Evolutionary conservation across 2,113 vertebrate species (phyloP), one percentile per base, ranked within the genome.

Genomic region (Amblyopsis rosae): DNA sequence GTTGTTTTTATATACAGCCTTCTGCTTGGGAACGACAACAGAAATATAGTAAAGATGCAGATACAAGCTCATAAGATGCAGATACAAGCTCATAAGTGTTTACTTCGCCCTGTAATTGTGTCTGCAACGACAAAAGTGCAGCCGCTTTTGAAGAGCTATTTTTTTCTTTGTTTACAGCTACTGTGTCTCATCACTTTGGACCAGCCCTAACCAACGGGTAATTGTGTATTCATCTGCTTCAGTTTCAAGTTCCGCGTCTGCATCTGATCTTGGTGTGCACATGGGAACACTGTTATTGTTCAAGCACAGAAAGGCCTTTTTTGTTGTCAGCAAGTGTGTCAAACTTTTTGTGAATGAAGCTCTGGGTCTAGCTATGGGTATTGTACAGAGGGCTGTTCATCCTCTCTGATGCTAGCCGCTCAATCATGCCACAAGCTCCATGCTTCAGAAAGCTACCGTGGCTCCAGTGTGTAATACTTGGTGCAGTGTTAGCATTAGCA

Each of bases 81-180:
- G 6, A 35, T 35, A 3, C 35, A 35, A 35, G 12, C 55, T 9
- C 55, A 57, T 26, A 8, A 16, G 6, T 67, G 63, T 83, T 81
- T 77, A 59, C 73, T 80, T 59, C 62, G 11, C 73, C 73, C 80
- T 86, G 59, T 87, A 86, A 87, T 87, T 77, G 54, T 58, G 66
- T 49, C 19, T 12, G 3, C 51, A 71, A 72, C 59, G 73, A 77
- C 80, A 62, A 61, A 62, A 62, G 62, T 72, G 57, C 60, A 51
- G 48, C 3, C 32, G 35, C 82, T 89, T 26, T 89, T 86, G 79
- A 87, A 83, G 76, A 33, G 47, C 41, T 32, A 9, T 57, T 9
- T 49, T 16, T 53, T 0, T 63, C 33, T 82, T 69, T 75, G 70
- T 84, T 82, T 84, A 67, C 72, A 19, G 63, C 54, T 12, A 53